phyloP scores from a whole-genome alignment of 1,140 invertebrate genomes.

The Probaryconus sp. region DNA sequence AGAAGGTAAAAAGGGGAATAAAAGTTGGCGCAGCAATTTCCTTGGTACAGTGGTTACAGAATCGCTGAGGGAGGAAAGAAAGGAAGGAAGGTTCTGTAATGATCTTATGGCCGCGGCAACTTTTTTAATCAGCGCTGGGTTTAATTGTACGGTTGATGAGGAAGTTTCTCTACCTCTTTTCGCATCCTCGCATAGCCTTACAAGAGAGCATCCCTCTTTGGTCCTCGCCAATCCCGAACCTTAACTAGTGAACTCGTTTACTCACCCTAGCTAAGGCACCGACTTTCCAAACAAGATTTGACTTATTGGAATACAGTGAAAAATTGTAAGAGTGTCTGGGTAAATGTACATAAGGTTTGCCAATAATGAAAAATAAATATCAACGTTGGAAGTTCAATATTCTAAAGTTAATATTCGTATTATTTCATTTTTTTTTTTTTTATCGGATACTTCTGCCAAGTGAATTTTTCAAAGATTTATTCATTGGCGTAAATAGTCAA shows the following conservation, averaged over 20 bases:
- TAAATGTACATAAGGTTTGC: slow-evolving; percentile 34
- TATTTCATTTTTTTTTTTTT: slow-evolving; percentile 14
- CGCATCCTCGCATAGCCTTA: slow-evolving; percentile 54
- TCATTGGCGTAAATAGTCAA: no score
- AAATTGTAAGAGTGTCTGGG: slow-evolving; percentile 41
- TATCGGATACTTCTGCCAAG: no score
- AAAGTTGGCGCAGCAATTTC: slow-evolving; percentile 51
- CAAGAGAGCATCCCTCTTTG: slow-evolving; percentile 60
- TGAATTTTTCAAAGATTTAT: no score
- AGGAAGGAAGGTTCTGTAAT: slow-evolving; percentile 71
- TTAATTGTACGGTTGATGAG: slow-evolving; percentile 78
- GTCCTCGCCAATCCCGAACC: slow-evolving; percentile 62
- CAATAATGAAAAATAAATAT: slow-evolving; percentile 56
- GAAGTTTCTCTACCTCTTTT: slow-evolving; percentile 69
- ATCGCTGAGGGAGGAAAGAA: slow-evolving; percentile 61
- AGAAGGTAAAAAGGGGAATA: slow-evolving; percentile 13
- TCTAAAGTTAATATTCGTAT: slow-evolving; percentile 15
- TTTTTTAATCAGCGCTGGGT: slow-evolving; percentile 78
- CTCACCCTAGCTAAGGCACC: slow-evolving; percentile 71
- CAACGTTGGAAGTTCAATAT: slow-evolving; percentile 20
- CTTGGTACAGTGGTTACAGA: slow-evolving; percentile 54
- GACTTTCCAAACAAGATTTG: slow-evolving; percentile 76
- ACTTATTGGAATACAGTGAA: slow-evolving; percentile 75
- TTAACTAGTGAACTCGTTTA: slow-evolving; percentile 63
- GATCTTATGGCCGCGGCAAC: slow-evolving; percentile 77